Conservation (phyloP, 1,140 invertebrate species). For the Calosoma granatense region DNA sequence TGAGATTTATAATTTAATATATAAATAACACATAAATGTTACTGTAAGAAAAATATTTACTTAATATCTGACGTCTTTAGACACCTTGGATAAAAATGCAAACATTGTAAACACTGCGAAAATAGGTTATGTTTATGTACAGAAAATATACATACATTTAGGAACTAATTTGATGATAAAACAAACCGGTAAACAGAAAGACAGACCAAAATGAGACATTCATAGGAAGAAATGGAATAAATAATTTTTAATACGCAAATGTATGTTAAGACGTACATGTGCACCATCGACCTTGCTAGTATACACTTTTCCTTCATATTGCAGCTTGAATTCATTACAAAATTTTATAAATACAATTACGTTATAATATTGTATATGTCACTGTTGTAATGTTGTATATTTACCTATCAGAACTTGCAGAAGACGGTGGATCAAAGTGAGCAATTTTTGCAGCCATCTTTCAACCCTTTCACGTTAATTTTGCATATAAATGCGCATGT, state of each 20-base stretch:
- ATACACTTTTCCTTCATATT: not conserved
- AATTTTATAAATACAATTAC: not conserved
- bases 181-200: not conserved
- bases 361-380: not conserved
- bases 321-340: not conserved
- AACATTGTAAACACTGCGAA: constrained; percentile 25
- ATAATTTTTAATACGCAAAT: not conserved
- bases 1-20: too few species aligned
- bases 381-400: constrained; percentile 14
- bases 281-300: constrained; percentile 1
- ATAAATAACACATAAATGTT: too few species aligned
- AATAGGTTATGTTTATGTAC: constrained; percentile 3
- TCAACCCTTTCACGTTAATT: constrained; percentile 6
- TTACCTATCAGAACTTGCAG: constrained; percentile 75
- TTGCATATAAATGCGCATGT: constrained; percentile 4
- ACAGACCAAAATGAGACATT: not conserved
- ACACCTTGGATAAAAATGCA: constrained; percentile 10
- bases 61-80: constrained; percentile 10
- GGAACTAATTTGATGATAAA: not conserved
- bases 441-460: constrained; percentile 57
- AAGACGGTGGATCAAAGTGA: constrained; percentile 65
- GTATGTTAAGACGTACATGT: not conserved
- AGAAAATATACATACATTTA: not conserved
- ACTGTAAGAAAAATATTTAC: not conserved
- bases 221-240: not conserved